Evolutionary conservation across 2,888 invertebrate species (phyloP), one percentile per base, ranked within the genome.

Genomic region (Stenotaenia linearis): DNA sequence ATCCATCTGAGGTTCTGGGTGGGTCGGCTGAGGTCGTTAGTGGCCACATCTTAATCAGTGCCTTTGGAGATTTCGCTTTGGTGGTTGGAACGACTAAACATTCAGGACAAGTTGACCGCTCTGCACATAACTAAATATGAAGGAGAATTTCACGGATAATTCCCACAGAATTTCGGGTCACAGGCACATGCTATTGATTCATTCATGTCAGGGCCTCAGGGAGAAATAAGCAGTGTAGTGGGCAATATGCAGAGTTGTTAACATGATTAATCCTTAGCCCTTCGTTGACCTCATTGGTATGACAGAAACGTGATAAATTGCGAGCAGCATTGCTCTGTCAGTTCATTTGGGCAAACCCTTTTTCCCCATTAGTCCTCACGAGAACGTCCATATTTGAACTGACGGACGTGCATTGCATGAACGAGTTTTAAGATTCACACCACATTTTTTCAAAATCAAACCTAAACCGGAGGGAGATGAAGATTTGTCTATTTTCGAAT

Each of bases 241-340:
- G 69, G 69, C 69, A 69, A 69, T 69, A 69, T 69, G 69, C 69
- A 69, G 69, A 69, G 69, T 69, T 69, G 69, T 69, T 69, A 69
- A 69, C 69, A n/a, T 69, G 69, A 69, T 69, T 69, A 69, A 69
- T 69, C 69, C 25, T 69, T 69, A 28, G 69, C 69, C 69, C 25
- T n/a, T 69, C n/a, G 69, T 12, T 69, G 69, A 69, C 69, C 69
- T 69, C 69, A 69, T 69, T 69, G 69, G 69, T 69, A 28, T 69
- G 69, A 69, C 69, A 69, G 69, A 69, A 69, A 23, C 12, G 69
- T 69, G 69, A 69, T 69, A 69, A 69, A 69, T 69, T 69, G 69
- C 28, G n/a, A 69, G 25, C 25, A 28, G 25, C 69, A 69, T 69
- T 69, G 69, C 69, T 25, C 69, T 69, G 69, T 69, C 69, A 69